These are phyloP conservation scores for Vanessa tameamea DNA, from an alignment of 1,140 invertebrate genomes.

Conservation along the genomic window DNA sequence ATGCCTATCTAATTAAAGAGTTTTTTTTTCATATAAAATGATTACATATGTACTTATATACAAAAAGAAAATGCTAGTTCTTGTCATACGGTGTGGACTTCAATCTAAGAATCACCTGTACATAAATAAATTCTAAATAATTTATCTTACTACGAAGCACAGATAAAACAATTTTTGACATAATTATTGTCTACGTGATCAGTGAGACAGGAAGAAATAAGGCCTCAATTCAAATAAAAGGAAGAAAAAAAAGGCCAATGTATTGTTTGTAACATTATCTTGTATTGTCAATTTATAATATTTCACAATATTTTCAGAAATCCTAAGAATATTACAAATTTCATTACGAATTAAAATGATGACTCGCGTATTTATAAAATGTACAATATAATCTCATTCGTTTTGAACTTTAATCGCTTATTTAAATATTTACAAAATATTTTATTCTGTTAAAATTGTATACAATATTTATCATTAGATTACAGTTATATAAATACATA, in stretches of 20 bases:
- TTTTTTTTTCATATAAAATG: too few species aligned
- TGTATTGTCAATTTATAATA: slow-evolving; percentile 79
- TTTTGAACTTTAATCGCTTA: slow-evolving; percentile 67
- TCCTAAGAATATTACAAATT: slow-evolving; percentile 72
- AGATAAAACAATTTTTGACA: too few species aligned
- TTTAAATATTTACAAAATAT: slow-evolving; percentile 80
- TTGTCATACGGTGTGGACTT: too few species aligned
- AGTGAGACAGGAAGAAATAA: too few species aligned
- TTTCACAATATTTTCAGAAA: slow-evolving; percentile 76
- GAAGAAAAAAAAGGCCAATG: slow-evolving; percentile 39
- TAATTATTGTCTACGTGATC: too few species aligned
- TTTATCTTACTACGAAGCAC: too few species aligned
- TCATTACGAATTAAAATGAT: slow-evolving; percentile 71
- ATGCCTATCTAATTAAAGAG: too few species aligned
- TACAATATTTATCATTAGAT: slow-evolving; percentile 74
- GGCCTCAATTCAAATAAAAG: too few species aligned
- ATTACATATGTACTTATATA: too few species aligned
- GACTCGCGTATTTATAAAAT: slow-evolving; percentile 79
- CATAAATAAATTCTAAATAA: too few species aligned
- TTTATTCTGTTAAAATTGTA: slow-evolving; percentile 76
- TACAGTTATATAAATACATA: slow-evolving; percentile 79
- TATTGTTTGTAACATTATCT: slow-evolving; percentile 63
- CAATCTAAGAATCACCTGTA: too few species aligned
- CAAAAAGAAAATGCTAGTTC: too few species aligned
- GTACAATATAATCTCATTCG: slow-evolving; percentile 80